Percentiles rank a stretch among this genome's conserved stretches.
phyloP scores from a whole-genome alignment of 2,113 vertebrate genomes.

The Phylloscopus trochilus region DNA sequence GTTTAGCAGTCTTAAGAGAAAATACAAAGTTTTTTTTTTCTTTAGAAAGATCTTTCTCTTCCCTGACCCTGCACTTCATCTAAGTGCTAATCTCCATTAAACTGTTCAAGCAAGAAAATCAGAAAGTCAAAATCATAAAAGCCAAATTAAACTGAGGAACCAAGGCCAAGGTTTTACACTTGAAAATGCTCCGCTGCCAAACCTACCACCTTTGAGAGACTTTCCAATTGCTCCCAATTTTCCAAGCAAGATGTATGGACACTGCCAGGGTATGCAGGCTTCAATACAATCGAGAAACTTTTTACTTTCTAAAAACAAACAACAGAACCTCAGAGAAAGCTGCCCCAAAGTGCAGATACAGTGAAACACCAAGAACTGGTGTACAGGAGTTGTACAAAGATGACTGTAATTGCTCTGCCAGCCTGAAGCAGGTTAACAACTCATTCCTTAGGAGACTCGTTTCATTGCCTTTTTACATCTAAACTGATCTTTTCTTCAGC shows the following conservation, averaged over 20 bases:
- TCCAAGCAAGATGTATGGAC: neutral
- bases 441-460: neutral
- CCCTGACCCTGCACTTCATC: neutral
- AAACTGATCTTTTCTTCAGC: neutral
- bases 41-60: neutral
- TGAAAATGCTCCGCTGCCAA: neutral
- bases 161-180: neutral
- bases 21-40: neutral
- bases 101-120: neutral
- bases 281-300: neutral
- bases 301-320: neutral
- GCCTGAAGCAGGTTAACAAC: accelerated
- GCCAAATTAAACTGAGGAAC: neutral
- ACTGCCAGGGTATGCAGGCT: neutral
- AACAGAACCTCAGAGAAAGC: neutral
- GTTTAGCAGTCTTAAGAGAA: neutral
- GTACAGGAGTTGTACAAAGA: neutral
- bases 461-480: neutral
- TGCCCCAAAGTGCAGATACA: neutral
- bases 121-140: slow-evolving; percentile 4
- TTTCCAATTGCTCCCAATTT: neutral
- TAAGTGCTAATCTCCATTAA: neutral
- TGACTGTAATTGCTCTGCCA: neutral
- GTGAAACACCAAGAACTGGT: neutral
- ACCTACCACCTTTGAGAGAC: neutral